Evolutionary conservation across 2,113 vertebrate genomes (phyloP).

Genomic region (Tragulus kanchil): DNA sequence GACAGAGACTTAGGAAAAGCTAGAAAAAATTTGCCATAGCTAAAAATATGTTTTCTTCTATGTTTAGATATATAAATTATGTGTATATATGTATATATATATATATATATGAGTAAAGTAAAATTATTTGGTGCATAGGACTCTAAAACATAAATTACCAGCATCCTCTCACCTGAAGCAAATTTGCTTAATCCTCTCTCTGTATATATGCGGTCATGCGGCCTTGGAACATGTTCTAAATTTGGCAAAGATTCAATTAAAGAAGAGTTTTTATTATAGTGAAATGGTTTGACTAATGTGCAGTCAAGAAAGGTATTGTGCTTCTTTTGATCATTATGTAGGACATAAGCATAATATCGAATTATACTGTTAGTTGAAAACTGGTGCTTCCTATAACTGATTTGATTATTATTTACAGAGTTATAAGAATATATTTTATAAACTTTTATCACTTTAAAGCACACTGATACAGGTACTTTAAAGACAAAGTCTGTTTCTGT

Average conservation of each 20-base stretch:
- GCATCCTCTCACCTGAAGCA: not conserved
- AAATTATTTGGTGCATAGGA: not conserved
- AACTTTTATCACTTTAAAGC: not conserved
- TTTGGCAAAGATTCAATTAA: not conserved
- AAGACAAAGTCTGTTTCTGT: not conserved
- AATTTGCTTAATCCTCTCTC: not conserved
- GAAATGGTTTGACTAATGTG: not conserved
- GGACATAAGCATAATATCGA: not conserved
- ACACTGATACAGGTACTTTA: not conserved
- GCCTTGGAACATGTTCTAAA: not conserved
- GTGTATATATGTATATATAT: no score
- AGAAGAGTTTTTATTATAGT: not conserved
- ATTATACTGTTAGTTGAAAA: not conserved
- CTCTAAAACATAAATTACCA: not conserved
- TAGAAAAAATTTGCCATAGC: not conserved
- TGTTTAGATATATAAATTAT: not conserved
- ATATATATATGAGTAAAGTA: not conserved
- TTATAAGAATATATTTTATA: not conserved
- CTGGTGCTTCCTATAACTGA: not conserved
- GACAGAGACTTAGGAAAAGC: not conserved
- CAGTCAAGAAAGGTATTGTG: not conserved
- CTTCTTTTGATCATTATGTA: not conserved
- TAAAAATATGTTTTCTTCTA: not conserved
- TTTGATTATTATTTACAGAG: not conserved
- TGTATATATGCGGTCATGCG: not conserved